Evolutionary conservation across 1,140 invertebrate species (phyloP).

Genomic region (Scaptomyza pallida): DNA sequence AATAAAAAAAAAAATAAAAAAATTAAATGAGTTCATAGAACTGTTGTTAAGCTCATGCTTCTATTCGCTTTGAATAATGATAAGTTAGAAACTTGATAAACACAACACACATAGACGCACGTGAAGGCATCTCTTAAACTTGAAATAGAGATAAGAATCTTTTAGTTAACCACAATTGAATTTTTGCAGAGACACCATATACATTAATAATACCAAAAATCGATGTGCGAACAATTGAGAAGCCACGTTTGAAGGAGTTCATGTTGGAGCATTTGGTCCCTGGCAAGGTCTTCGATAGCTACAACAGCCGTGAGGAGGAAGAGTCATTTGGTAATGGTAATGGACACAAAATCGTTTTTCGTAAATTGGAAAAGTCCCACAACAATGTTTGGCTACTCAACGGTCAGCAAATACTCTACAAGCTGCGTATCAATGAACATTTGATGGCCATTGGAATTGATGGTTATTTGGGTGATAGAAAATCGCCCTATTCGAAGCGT

Average conservation of each 20-base stretch:
- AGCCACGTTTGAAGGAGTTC: conserved; percentile 85
- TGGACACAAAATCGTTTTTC: conserved; percentile 84
- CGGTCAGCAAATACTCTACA: conserved; percentile 82
- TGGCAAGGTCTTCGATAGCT: conserved; percentile 85
- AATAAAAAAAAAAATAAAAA: too few species aligned
- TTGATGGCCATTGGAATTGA: conserved; percentile 82
- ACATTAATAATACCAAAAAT: conserved; percentile 86
- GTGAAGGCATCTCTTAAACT: conserved; percentile 1
- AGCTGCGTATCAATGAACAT: conserved; percentile 80
- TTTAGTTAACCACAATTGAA: conserved; percentile 29
- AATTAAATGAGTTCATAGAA: conserved; percentile 14
- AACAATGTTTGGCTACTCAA: conserved; percentile 84
- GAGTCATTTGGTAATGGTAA: conserved; percentile 81
- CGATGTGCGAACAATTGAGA: conserved; percentile 84
- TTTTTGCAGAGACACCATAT: conserved; percentile 85
- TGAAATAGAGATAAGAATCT: neutral
- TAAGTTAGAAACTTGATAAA: neutral
- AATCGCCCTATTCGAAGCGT: conserved; percentile 82
- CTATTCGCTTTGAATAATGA: conserved; percentile 8
- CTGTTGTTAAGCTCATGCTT: neutral
- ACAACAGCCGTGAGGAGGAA: conserved; percentile 72
- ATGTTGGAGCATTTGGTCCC: conserved; percentile 86
- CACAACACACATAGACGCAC: conserved; percentile 5
- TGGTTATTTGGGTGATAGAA: conserved; percentile 83
- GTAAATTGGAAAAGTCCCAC: conserved; percentile 85